Percentiles rank a stretch among this genome's conserved stretches.
phyloP scores from a whole-genome alignment of 2,113 vertebrate genomes.

The Taxidea taxus region DNA sequence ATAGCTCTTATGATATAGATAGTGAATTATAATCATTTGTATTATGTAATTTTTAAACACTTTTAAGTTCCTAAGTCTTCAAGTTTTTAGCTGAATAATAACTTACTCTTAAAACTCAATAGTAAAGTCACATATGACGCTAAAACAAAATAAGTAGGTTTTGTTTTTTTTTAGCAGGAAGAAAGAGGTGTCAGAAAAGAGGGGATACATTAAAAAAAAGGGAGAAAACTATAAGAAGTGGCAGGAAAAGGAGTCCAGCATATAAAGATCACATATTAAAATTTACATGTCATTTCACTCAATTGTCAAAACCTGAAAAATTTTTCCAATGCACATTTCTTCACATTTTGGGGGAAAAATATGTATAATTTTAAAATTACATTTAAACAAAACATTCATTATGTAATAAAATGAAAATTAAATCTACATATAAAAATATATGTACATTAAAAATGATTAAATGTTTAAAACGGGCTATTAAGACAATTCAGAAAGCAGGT shows the following conservation, averaged over 20 bases:
- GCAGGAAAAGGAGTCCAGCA: background rate
- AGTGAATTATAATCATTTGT: background rate
- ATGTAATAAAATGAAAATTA: background rate
- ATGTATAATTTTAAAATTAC: background rate
- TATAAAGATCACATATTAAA: background rate
- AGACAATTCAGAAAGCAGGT: slow-evolving; percentile 7
- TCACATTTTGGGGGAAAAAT: background rate
- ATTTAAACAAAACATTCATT: background rate
- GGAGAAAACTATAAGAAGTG: background rate
- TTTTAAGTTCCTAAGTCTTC: background rate
- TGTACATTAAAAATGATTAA: background rate
- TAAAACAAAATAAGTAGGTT: slow-evolving; percentile 8
- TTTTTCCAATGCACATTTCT: background rate
- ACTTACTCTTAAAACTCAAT: slow-evolving; percentile 9
- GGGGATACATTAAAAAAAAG: background rate
- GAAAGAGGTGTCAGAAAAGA: background rate
- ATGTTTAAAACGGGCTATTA: background rate
- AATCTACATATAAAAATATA: background rate
- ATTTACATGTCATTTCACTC: slow-evolving; percentile 6
- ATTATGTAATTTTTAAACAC: background rate
- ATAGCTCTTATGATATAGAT: background rate
- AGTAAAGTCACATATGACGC: background rate
- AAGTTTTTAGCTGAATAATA: background rate
- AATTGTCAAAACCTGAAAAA: background rate
- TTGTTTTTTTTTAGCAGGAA: background rate